These are phyloP conservation scores for Heterodera filipjevi DNA, from an alignment of 2,888 invertebrate genomes.

Conservation along the genomic window DNA sequence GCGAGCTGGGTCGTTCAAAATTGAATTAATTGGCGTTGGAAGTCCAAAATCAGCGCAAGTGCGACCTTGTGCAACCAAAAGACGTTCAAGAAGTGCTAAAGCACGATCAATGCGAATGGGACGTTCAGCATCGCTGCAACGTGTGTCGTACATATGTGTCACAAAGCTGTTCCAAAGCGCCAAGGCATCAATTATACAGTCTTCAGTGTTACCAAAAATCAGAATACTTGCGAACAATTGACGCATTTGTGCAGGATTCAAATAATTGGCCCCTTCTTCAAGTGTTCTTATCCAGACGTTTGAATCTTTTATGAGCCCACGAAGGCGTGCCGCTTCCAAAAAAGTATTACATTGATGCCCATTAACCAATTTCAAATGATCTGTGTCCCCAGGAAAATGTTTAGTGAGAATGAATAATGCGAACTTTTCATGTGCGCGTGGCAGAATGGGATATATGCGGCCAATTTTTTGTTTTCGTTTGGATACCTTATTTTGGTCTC, in stretches of 20 bases:
- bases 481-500: not conserved
- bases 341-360: not conserved
- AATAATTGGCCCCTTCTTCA: not conserved
- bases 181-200: not conserved
- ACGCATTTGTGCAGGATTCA: not conserved
- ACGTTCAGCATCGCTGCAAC: not conserved
- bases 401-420: slow-evolving; percentile 5
- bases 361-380: slow-evolving; percentile 9
- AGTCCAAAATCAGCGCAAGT: slow-evolving; percentile 5
- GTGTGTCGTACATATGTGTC: not conserved
- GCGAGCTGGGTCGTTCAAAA: not conserved
- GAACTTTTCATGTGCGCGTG: slow-evolving; percentile 4
- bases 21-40: not conserved
- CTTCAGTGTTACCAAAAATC: slow-evolving; percentile 7
- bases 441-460: not conserved
- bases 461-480: not conserved
- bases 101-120: not conserved
- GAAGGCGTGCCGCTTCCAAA: not conserved
- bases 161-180: slow-evolving; percentile 11
- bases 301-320: slow-evolving; percentile 10
- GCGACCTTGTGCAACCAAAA: not conserved
- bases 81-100: not conserved
- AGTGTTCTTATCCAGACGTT: not conserved
- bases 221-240: slow-evolving; percentile 17
- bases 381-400: slow-evolving; percentile 12